Base-by-base conservation (phyloP, 1,140 invertebrate genomes). In the Plutomurus gul region DNA sequence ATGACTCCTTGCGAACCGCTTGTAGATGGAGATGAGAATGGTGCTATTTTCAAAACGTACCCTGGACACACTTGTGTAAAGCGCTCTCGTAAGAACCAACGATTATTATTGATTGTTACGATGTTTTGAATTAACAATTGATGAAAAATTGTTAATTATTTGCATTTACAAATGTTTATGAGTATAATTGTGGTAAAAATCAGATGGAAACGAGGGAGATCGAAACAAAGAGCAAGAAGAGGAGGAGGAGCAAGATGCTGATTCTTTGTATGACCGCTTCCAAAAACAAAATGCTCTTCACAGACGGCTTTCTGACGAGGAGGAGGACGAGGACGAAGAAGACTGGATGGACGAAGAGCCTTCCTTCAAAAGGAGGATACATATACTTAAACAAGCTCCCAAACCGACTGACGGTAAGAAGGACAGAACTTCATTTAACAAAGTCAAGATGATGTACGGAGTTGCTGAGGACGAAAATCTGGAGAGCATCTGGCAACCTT, bases 1-100 rank as follows among this genome's bases (percentile, higher is more conserved):
- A 78, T 82, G 7, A 77, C 70, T 16, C 74, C 49, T 5, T 46
- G 77, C 1, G 82, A 83, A 22, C 79, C 77, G 22, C 77, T 83
- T 51, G 71, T 30, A 8, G 72, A 49, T 20, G 72, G 46, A 18
- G 39, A 74, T 11, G 11, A 37, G 0, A 46, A n/a, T 39, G 80
- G 80, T 18, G n/a, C n/a, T 7, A 46, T 78, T 5, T 81, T 81
- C 30, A 72, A 72, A 37, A 56, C 16, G 0, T 76, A 78, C 51
- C 72, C 76, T 20, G 56, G 51, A 3, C 71, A 81, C 40, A 20
- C n/a, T 36, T 30, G 37, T 20, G 33, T 76, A 40, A 74, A 13
- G 16, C 36, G 40, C n/a, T 74, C 11, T 8, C 6, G 1, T 20
- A 49, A 65, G 37, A 2, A 8, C 49, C 10, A 13, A n/a, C 22